A percentile compares a stretch with the other conserved stretches of the same genome.
phyloP scores from a whole-genome alignment of 2,888 invertebrate species.

The Phlogophora meticulosa region DNA sequence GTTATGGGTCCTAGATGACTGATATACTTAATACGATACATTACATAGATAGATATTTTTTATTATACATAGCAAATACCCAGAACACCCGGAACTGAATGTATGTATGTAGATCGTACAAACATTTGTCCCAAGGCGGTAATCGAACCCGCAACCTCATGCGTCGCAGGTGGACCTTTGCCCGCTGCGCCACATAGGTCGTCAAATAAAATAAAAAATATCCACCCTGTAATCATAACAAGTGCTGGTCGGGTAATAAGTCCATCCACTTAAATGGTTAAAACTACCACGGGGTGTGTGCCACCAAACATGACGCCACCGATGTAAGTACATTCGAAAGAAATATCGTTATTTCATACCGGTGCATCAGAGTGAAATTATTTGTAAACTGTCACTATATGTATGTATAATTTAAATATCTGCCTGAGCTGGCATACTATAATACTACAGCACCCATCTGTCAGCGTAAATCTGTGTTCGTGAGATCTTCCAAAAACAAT shows the following conservation, averaged over 20 bases:
- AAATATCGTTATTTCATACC: neutral
- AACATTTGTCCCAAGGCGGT: too few species aligned
- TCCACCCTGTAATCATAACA: neutral
- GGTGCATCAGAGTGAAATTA: neutral
- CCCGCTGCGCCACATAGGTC: too few species aligned
- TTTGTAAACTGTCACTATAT: neutral
- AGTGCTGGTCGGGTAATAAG: neutral
- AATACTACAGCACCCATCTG: neutral
- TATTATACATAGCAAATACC: too few species aligned
- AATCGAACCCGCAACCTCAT: too few species aligned
- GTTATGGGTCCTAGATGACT: too few species aligned
- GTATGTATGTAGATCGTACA: too few species aligned
- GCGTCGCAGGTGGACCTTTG: too few species aligned
- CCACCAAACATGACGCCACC: neutral
- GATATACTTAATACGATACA: too few species aligned
- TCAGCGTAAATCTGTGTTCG: neutral
- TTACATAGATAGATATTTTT: too few species aligned
- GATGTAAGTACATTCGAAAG: neutral
- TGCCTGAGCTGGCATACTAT: neutral
- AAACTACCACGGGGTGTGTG: neutral
- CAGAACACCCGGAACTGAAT: too few species aligned
- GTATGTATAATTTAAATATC: neutral
- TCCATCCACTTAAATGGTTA: neutral
- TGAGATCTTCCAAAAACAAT: conserved; percentile 33
- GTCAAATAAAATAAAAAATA: too few species aligned